Evolutionary conservation across 2,113 vertebrate genomes (phyloP).

Genomic region (Syngnathus scovelli): DNA sequence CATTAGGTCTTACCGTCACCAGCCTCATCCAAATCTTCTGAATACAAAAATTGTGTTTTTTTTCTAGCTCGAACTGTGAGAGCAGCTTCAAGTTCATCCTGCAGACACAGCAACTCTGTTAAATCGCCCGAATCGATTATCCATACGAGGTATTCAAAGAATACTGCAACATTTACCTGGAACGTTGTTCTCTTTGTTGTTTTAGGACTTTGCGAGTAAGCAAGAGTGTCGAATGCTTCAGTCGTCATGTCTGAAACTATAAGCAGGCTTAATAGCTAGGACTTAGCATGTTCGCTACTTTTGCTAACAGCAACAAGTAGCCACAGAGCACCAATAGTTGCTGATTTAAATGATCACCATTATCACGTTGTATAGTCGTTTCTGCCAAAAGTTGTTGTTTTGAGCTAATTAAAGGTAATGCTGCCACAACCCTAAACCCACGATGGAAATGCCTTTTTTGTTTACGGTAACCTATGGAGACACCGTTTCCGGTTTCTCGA

Average conservation of each 20-base stretch:
- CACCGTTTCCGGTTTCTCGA: not conserved
- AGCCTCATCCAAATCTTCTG: conserved; percentile 78
- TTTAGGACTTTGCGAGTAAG: conserved; percentile 78
- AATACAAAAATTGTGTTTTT: conserved; percentile 47
- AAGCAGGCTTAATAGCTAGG: not conserved
- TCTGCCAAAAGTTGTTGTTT: not conserved
- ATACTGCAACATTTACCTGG: conserved; percentile 67
- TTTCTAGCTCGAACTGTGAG: conserved; percentile 68
- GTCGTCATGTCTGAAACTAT: conserved; percentile 45
- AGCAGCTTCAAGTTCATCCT: conserved; percentile 80
- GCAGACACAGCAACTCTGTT: conserved; percentile 24
- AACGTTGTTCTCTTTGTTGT: conserved; percentile 79
- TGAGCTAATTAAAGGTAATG: too few relatives aligned
- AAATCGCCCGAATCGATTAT: not conserved
- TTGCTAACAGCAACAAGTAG: not conserved
- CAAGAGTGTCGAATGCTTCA: conserved; percentile 70
- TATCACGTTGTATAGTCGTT: not conserved
- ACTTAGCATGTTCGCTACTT: conserved; percentile 39
- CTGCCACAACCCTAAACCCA: not conserved
- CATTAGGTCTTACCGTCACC: conserved; percentile 56
- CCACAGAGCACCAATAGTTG: not conserved
- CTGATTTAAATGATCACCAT: too few relatives aligned
- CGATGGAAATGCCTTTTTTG: not conserved
- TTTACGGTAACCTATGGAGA: conserved; percentile 60
- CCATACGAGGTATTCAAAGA: not conserved